Evolutionary conservation across 2,113 vertebrate species (phyloP).

Genomic region (Rana temporaria): DNA sequence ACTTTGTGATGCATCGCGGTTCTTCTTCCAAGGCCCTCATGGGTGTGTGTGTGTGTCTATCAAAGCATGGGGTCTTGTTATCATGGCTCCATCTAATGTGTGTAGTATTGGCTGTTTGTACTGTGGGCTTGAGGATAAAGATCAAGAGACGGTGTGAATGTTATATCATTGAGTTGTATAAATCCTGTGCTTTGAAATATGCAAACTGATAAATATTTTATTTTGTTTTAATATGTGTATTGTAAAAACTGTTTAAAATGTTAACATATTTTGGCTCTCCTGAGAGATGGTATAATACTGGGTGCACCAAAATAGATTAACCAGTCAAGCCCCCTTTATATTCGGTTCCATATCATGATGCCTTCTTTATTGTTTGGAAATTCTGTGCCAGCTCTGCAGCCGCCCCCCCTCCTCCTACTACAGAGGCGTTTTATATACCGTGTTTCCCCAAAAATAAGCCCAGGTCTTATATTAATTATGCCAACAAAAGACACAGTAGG

Average conservation of each 20-base stretch:
- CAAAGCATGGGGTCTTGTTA: neutral
- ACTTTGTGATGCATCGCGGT: neutral
- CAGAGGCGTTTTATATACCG: too few relatives aligned
- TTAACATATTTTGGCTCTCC: too few relatives aligned
- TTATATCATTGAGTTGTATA: neutral
- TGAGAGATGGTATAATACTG: too few relatives aligned
- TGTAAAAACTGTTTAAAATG: neutral
- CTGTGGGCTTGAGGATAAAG: neutral
- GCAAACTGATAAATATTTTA: slow-evolving; percentile 9
- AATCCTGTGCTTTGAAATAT: neutral
- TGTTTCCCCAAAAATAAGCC: too few relatives aligned
- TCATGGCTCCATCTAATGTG: neutral
- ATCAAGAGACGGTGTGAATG: neutral
- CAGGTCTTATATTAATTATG: too few relatives aligned
- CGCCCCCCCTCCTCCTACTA: too few relatives aligned
- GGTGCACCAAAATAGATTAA: too few relatives aligned
- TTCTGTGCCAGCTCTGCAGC: too few relatives aligned
- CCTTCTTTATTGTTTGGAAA: too few relatives aligned
- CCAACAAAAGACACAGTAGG: too few relatives aligned
- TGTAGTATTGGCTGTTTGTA: neutral
- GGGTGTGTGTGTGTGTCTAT: neutral
- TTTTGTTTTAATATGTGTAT: neutral
- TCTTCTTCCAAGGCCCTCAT: neutral
- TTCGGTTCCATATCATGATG: too few relatives aligned
- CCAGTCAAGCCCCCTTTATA: too few relatives aligned